Conservation (phyloP, 2,113 vertebrate species). For the Ochotona curzoniae region DNA sequence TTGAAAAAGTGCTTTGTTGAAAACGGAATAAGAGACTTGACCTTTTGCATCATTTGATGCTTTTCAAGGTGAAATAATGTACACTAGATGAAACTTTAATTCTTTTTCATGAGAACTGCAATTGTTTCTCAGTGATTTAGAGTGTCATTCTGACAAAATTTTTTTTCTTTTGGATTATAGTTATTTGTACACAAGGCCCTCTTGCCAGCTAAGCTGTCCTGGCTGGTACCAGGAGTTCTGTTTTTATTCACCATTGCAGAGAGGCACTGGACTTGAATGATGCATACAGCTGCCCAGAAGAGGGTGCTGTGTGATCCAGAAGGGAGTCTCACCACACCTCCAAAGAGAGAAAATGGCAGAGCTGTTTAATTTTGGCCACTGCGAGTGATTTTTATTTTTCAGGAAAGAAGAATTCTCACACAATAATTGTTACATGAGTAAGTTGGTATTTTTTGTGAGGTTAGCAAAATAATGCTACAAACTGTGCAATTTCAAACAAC, state of each 20-base stretch:
- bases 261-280: background rate
- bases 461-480: background rate
- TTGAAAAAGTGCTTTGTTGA: background rate
- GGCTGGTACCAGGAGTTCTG: background rate
- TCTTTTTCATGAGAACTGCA: background rate
- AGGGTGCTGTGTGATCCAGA: background rate
- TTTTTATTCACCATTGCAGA: background rate
- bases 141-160: background rate
- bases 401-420: background rate
- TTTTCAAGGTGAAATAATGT: background rate
- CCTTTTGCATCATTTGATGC: background rate
- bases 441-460: background rate
- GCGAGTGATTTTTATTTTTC: background rate
- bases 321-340: background rate
- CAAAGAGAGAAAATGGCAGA: background rate
- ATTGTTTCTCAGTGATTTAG: background rate
- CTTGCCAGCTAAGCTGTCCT: background rate
- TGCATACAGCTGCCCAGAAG: conserved; percentile 42
- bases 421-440: background rate
- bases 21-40: background rate
- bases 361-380: background rate
- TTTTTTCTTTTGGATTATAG: background rate
- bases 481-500: background rate
- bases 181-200: background rate
- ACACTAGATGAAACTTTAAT: background rate